Conservation (phyloP, 2,113 vertebrate species). For the Chionodraco myersi region DNA sequence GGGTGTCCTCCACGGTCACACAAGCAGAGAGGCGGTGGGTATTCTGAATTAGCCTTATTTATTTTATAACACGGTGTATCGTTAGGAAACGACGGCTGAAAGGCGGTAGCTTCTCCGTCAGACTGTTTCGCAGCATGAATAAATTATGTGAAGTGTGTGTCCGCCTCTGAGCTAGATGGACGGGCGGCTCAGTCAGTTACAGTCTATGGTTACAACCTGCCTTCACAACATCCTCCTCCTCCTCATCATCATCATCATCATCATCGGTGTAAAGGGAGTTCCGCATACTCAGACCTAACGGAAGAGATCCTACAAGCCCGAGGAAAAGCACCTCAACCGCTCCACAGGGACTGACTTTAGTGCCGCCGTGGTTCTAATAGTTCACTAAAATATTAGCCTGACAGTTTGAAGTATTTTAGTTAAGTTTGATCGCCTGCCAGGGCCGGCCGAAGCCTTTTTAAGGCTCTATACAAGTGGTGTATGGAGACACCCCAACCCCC, state of each 20-base stretch:
- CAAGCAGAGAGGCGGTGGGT: conserved; percentile 11
- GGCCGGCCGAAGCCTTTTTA: neutral
- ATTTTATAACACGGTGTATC: neutral
- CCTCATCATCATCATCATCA: conserved; percentile 34
- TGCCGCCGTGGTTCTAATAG: neutral
- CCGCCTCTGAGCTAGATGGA: conserved; percentile 38
- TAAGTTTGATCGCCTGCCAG: neutral
- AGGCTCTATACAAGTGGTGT: neutral
- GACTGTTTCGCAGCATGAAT: neutral
- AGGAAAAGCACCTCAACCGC: neutral
- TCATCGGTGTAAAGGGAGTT: conserved; percentile 68
- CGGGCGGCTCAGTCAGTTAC: conserved; percentile 39
- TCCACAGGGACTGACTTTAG: neutral
- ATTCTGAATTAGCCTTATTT: neutral
- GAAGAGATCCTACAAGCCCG: conserved; percentile 13
- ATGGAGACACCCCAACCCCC: neutral
- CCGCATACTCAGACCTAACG: conserved; percentile 71
- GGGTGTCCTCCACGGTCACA: conserved; percentile 45
- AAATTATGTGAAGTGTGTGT: conserved; percentile 24
- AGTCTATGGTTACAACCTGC: conserved; percentile 52
- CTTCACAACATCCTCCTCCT: conserved; percentile 72
- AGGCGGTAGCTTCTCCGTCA: neutral
- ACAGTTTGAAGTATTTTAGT: neutral
- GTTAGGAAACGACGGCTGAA: neutral
- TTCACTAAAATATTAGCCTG: neutral